Base-by-base conservation (phyloP, 2,113 vertebrate genomes). In the Coregonus clupeaformis region DNA sequence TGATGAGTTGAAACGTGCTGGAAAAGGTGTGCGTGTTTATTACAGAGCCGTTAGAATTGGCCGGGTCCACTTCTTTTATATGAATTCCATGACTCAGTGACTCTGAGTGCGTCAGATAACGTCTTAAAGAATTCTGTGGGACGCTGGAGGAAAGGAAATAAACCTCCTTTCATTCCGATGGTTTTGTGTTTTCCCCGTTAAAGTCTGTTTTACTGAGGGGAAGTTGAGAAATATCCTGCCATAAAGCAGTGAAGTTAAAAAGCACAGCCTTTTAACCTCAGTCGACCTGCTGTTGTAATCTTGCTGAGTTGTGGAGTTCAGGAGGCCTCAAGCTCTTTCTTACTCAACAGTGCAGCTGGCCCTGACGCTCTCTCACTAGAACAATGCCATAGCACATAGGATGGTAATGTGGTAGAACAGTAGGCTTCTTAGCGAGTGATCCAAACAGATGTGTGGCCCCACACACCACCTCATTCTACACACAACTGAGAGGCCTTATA, bases 141-240 rank as follows among this genome's bases (percentile, higher is more conserved):
- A 45, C 67, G 77, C 49, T 67, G 66, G 24, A 29, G 57, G 63
- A 65, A 68, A 66, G 20, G 1, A 65, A 57, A 71, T 25, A 69
- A 72, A 69, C 25, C 1, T 60, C 29, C 59, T 65, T 71, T 60
- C 27, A 29, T 30, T 7, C 1, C 14, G 14, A 59, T 73, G 36
- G 36, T 30, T 11, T 18, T 42, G 14, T 20, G 29, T 69, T 68
- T 55, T 66, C 76, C 63, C n/a, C 25, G 59, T 70, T 77, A 72
- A 49, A 20, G 14, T 73, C 72, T 20, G 29, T 71, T 72, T 74
- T 20, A 76, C n/a, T 16, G 24, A 72, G 20, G 60, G 16, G 11
- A 80, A 27, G 13, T 69, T 75, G 16, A 72, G 67, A 68, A 79
- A 78, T 71, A 78, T 77, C 73, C 76, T 82, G 75, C 75, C 24